phyloP scores from a whole-genome alignment of 2,888 invertebrate species.

The Rotaria magnacalcarata region DNA sequence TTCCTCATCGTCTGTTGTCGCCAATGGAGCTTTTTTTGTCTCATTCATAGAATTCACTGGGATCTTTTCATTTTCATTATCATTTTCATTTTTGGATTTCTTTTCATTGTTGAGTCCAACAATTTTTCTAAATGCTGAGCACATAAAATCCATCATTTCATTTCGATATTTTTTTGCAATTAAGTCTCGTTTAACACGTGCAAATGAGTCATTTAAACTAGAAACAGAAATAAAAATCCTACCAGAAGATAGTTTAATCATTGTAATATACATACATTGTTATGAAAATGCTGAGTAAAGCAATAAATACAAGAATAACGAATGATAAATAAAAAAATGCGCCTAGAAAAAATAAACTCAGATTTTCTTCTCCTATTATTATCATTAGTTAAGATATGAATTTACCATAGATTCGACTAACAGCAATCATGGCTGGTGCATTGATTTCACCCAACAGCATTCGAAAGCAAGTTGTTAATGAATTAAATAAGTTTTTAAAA shows the following conservation, averaged over 20 bases:
- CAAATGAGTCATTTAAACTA: constrained; percentile 1
- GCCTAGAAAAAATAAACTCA: not conserved
- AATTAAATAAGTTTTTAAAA: not conserved
- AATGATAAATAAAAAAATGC: constrained; percentile 1
- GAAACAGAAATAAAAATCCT: not conserved
- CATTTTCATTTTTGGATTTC: no score
- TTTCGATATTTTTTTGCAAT: not conserved
- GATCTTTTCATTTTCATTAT: not conserved
- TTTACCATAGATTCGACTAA: constrained; percentile 13
- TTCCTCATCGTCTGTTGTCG: not conserved
- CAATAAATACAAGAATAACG: not conserved
- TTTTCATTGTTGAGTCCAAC: not conserved
- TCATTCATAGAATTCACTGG: not conserved
- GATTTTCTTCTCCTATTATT: no score
- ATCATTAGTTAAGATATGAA: not conserved
- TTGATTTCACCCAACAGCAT: constrained; percentile 28
- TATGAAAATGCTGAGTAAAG: not conserved
- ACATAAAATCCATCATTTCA: constrained; percentile 30
- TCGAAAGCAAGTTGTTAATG: constrained; percentile 34
- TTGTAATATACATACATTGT: not conserved
- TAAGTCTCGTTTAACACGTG: constrained; percentile 27
- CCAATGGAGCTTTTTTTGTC: not conserved
- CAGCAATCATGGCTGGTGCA: not conserved
- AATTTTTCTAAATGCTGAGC: constrained; percentile 13
- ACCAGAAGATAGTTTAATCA: not conserved